Percentiles rank a stretch among this genome's conserved stretches.
Conservation (phyloP, 1,140 invertebrate genomes). For the Xylocopa sonorina region DNA sequence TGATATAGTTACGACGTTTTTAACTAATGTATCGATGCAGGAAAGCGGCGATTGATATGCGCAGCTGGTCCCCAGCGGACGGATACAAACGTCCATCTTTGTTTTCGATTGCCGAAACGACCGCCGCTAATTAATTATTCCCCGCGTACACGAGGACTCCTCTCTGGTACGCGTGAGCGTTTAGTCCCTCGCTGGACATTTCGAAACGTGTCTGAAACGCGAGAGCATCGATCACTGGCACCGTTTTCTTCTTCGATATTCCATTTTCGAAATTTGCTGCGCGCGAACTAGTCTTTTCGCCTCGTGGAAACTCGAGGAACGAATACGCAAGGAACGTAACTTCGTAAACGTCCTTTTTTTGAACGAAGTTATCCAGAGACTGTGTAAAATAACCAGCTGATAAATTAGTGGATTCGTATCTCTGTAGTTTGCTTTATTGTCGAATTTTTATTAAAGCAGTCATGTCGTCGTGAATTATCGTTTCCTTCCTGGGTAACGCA, state of each 20-base stretch:
- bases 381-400: too few species aligned
- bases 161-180: constrained; percentile 64
- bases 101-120: constrained; percentile 75
- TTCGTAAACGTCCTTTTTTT: too few species aligned
- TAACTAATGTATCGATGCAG: constrained; percentile 26
- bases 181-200: constrained; percentile 58
- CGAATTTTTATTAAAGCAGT: background rate
- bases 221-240: background rate
- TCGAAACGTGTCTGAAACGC: constrained; percentile 72
- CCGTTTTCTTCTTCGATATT: too few species aligned
- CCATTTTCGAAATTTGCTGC: too few species aligned
- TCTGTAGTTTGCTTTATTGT: too few species aligned
- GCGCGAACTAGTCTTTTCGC: too few species aligned
- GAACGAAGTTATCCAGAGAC: too few species aligned
- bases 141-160: constrained; percentile 59
- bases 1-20: constrained; percentile 54
- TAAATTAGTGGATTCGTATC: background rate
- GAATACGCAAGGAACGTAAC: too few species aligned
- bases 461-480: background rate
- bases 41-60: constrained; percentile 66
- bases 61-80: constrained; percentile 61
- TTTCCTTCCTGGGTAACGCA: background rate
- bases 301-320: too few species aligned
- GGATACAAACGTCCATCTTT: constrained; percentile 73
- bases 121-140: constrained; percentile 78